These are phyloP conservation scores for Shargacucullia verbasci DNA, from an alignment of 2,888 invertebrate genomes.

Conservation along the genomic window DNA sequence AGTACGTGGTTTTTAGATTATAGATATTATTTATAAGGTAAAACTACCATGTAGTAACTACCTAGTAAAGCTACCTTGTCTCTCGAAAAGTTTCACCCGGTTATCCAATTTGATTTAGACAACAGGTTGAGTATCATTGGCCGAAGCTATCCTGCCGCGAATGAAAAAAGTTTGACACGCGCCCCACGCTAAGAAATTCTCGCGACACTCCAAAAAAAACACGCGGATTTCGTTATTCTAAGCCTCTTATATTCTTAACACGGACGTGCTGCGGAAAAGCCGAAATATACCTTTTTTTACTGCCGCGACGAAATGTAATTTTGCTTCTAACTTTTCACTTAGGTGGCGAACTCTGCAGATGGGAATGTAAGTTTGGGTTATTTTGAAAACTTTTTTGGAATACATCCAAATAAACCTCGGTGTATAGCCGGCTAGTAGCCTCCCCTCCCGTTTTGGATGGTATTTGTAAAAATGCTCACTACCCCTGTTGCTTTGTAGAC, in stretches of 20 bases:
- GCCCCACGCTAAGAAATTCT: slow-evolving; percentile 60
- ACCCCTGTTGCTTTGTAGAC: slow-evolving; percentile 40
- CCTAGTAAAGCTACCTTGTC: no score
- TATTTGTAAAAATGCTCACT: slow-evolving; percentile 57
- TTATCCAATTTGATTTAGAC: not conserved
- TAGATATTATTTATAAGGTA: no score
- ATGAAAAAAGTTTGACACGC: slow-evolving; percentile 75
- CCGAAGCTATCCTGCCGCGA: slow-evolving; percentile 61
- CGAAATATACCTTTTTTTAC: slow-evolving; percentile 64
- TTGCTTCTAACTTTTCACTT: slow-evolving; percentile 83
- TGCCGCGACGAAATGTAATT: slow-evolving; percentile 73
- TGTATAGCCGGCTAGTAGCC: slow-evolving; percentile 41
- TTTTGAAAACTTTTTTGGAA: slow-evolving; percentile 79
- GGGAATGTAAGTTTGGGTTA: slow-evolving; percentile 76
- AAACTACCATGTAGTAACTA: no score
- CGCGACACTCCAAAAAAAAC: slow-evolving; percentile 63
- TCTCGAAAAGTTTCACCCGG: no score
- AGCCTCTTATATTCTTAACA: slow-evolving; percentile 82
- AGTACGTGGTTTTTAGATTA: no score
- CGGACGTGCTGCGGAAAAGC: slow-evolving; percentile 65
- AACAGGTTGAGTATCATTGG: slow-evolving; percentile 36
- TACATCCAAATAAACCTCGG: slow-evolving; percentile 73
- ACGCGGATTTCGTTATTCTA: slow-evolving; percentile 78
- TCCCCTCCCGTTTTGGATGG: slow-evolving; percentile 26
- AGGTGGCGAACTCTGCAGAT: slow-evolving; percentile 71